Evolutionary conservation across 2,113 vertebrate species (phyloP), one percentile per base, ranked within the genome.

Genomic region (Gobius niger): DNA sequence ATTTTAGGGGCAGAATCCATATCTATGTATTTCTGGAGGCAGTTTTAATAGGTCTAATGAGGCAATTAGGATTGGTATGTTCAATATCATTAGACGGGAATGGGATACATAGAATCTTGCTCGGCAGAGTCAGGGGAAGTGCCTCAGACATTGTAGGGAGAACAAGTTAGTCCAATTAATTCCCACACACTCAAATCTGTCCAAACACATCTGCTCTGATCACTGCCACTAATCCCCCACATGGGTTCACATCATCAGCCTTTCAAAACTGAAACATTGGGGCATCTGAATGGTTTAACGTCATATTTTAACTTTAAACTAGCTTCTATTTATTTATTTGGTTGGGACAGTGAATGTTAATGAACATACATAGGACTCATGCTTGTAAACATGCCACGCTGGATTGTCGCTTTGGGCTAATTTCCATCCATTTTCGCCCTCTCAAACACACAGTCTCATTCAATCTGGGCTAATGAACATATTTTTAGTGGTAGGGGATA

Each of bases 121-220:
- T 16, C 7, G 19, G 51, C 52, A 9, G 8, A 34, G 49, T 15
- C 19, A 9, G 67, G 54, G 65, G 73, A 66, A 77, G 68, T 9
- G 57, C 40, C 6, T 60, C 6, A 14, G 13, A n/a, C 7, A 59
- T 63, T 70, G 72, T 67, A 66, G 65, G 42, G 72, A 61, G 53
- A 44, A 67, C 64, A 69, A 68, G 59, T 77, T 67, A 54, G 63
- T 70, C 61, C 50, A 46, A 78, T 82, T 65, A 76, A 70, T 77
- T 70, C 70, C 51, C 74, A 13, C 13, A 47, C 41, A 0, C 6
- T 47, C 19, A 74, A 67, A 69, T 67, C 70, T 80, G 76, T 73
- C 71, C 73, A 65, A 67, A 71, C 68, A 53, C 42, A 77, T 72
- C 47, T 24, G 53, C 47, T 65, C 54, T 50, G 16, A n/a, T 65